Conservation (phyloP, 2,797 vertebrate species). For the Amblyraja radiata region DNA sequence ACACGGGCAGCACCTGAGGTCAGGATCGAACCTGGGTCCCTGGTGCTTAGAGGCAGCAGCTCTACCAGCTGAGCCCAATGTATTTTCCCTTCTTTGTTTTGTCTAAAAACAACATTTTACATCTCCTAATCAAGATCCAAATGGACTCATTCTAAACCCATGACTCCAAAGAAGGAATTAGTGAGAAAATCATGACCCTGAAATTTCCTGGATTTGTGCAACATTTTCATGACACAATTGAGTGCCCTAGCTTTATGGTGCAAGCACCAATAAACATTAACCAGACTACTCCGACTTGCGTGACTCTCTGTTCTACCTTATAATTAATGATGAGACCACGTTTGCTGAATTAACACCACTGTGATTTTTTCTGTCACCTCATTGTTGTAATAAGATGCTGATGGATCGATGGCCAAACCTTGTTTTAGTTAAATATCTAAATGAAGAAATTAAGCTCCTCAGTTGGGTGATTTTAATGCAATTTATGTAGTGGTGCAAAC, state of each 20-base stretch:
- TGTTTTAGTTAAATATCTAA: too few relatives aligned
- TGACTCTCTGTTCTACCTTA: background rate
- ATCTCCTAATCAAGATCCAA: background rate
- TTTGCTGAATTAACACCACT: background rate
- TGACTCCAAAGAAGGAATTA: background rate
- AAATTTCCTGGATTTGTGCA: background rate
- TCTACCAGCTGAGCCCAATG: too few relatives aligned
- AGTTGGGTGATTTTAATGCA: background rate
- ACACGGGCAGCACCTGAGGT: too few relatives aligned
- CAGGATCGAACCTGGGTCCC: too few relatives aligned
- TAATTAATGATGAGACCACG: background rate
- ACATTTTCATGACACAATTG: background rate
- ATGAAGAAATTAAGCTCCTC: background rate
- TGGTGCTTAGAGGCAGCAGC: too few relatives aligned
- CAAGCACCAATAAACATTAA: background rate
- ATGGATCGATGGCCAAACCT: background rate
- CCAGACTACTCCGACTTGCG: background rate
- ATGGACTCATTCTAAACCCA: background rate
- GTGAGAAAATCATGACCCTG: background rate
- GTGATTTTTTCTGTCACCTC: background rate
- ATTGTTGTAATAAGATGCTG: background rate
- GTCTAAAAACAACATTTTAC: background rate
- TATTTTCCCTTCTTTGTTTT: too few relatives aligned
- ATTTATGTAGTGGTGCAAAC: background rate
- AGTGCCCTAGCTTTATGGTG: background rate